Evolutionary conservation across 2,888 invertebrate genomes (phyloP).

Genomic region (Xestia rhomboidea): DNA sequence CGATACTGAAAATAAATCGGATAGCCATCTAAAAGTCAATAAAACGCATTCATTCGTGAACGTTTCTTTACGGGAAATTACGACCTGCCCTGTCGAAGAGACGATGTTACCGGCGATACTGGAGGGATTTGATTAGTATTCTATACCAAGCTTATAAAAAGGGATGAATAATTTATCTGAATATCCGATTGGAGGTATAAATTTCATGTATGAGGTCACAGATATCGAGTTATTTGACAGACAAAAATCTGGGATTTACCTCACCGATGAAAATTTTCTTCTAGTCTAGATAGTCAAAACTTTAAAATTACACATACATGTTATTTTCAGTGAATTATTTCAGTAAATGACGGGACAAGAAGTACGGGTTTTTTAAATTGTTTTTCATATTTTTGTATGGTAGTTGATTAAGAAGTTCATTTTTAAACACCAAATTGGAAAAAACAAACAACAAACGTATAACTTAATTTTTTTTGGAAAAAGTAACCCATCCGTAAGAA

Average conservation of each 20-base stretch:
- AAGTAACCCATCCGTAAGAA: no score
- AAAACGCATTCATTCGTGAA: conserved; percentile 50
- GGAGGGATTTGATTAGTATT: conserved; percentile 23
- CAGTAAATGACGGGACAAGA: no score
- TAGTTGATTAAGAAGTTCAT: no score
- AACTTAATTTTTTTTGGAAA: no score
- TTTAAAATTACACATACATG: no score
- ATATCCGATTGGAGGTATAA: neutral
- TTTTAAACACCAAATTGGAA: no score
- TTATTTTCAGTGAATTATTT: no score
- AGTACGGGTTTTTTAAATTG: no score
- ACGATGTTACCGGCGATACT: conserved; percentile 20
- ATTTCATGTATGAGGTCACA: neutral
- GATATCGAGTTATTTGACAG: neutral
- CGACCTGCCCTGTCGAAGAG: conserved; percentile 7
- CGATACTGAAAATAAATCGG: conserved; percentile 25
- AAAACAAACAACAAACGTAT: no score
- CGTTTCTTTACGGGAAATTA: conserved; percentile 45
- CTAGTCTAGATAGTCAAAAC: no score
- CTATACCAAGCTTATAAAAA: conserved; percentile 16
- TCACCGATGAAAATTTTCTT: no score
- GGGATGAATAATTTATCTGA: conserved; percentile 8
- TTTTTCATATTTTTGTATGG: no score
- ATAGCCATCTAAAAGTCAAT: conserved; percentile 43
- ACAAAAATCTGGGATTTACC: neutral